Percentiles rank a stretch among this genome's conserved stretches.
Conservation (phyloP, 2,888 invertebrate genomes). For the Apotomis capreana region DNA sequence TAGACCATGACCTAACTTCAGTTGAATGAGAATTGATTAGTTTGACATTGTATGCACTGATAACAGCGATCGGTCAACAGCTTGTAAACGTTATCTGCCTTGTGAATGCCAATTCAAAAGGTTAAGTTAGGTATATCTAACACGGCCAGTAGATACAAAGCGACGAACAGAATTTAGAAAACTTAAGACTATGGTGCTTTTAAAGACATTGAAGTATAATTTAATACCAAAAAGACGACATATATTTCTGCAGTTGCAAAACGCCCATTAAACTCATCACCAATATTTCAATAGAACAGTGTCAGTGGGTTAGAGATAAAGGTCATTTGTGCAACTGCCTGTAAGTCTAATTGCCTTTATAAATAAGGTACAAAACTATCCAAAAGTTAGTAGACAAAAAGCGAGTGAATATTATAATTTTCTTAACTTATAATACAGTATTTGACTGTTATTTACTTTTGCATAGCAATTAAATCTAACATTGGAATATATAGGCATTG, state of each 20-base stretch:
- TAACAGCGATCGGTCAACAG: too few species aligned
- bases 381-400: background rate
- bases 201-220: background rate
- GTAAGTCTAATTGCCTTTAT: background rate
- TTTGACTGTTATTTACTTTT: too few species aligned
- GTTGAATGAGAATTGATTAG: too few species aligned
- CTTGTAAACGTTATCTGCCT: too few species aligned
- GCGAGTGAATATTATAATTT: conserved; percentile 2
- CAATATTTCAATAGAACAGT: too few species aligned
- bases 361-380: background rate
- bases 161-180: background rate
- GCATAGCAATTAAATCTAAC: background rate
- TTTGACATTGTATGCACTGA: too few species aligned
- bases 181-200: background rate
- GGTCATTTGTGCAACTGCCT: background rate
- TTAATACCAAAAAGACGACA: background rate
- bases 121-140: too few species aligned
- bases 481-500: too few species aligned
- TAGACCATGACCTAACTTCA: too few species aligned
- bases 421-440: background rate
- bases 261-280: background rate
- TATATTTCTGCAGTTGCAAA: background rate
- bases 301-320: background rate
- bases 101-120: too few species aligned
- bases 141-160: too few species aligned